Base-by-base conservation (phyloP, 2,113 vertebrate genomes). In the Tiliqua scincoides region DNA sequence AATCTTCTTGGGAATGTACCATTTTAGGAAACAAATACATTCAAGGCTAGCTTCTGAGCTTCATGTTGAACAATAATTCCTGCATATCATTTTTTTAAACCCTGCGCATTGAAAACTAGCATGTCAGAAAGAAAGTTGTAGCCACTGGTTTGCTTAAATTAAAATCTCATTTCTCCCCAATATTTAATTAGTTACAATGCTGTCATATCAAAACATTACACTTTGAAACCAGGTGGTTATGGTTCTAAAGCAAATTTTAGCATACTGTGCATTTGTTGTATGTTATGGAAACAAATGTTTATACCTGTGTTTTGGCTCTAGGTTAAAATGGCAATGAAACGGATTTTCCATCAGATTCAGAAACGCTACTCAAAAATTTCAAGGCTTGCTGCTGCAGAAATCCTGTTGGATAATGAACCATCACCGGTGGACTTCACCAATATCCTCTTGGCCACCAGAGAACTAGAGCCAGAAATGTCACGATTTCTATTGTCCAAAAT, bases 261-360 rank as follows among this genome's bases (percentile, higher is more conserved):
- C 17, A 30, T 27, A 37, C n/a, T 25, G 23, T 43, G 27, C 3
- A 30, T 67, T 12, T 67, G 25, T 6, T 21, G 61, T 80, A 27
- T 17, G 37, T 40, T 25, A 67, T 67, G 61, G 37, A 65, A 63
- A 80, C 27, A 25, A 8, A 15, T n/a, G 35, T 23, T 72, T 80
- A 76, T 6, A 6, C 27, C 57, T 25, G 1, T 15, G 4, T 65
- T 63, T 27, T 77, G 0, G 0, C 79, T 0, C 27, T 82, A 95
- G 93, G 95, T 96, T 91, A 96, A 95, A 86, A 48, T 0, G 61
- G 88, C 37, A 0, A 94, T 96, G 94, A 95, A 91, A 70, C 92
- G 88, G 81, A 94, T 96, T 89, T 93, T 96, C 91, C 93, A 96
- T 0, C 86, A 95, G 91, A 91, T 86, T 6, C 84, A 21, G 54